Evolutionary conservation across 2,113 vertebrate genomes (phyloP).

Genomic region (Epinephelus moara): DNA sequence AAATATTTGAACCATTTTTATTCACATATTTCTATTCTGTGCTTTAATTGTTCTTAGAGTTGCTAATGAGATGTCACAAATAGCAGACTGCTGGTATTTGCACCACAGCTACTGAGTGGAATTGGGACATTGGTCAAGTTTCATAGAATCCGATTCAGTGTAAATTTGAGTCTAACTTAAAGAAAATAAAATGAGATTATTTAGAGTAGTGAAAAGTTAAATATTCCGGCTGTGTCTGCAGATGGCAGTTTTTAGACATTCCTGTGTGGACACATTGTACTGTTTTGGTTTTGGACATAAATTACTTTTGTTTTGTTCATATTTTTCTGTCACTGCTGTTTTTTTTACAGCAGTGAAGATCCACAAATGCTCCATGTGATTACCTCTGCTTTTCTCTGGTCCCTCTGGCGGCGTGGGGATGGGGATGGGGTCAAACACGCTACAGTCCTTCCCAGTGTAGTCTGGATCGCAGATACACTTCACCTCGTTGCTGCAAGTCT

Average conservation of each 20-base stretch:
- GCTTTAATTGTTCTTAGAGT: not conserved
- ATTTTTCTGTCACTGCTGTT: not conserved
- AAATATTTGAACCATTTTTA: not conserved
- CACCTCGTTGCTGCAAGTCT: constrained; percentile 96
- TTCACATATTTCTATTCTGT: not conserved
- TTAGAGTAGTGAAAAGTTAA: not conserved
- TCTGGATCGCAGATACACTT: constrained; percentile 95
- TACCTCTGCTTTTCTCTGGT: constrained; percentile 90
- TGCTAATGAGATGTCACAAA: not conserved
- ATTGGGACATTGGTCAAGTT: not conserved
- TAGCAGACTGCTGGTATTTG: no score
- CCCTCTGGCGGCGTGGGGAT: constrained; percentile 88
- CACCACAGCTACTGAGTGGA: no score
- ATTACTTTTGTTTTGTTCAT: no score
- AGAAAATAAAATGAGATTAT: not conserved
- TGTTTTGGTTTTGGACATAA: no score
- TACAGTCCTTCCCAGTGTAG: constrained; percentile 98
- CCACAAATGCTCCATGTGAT: not conserved
- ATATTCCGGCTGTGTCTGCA: no score
- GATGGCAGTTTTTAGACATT: no score
- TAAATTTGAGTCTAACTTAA: not conserved
- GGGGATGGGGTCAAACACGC: constrained; percentile 92
- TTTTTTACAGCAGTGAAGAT: not conserved
- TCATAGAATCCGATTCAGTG: not conserved
- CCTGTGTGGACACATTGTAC: no score